Percentiles rank a stretch among this genome's conserved stretches.
phyloP scores from a whole-genome alignment of 2,888 invertebrate species.

The Sclerodermus sp. region DNA sequence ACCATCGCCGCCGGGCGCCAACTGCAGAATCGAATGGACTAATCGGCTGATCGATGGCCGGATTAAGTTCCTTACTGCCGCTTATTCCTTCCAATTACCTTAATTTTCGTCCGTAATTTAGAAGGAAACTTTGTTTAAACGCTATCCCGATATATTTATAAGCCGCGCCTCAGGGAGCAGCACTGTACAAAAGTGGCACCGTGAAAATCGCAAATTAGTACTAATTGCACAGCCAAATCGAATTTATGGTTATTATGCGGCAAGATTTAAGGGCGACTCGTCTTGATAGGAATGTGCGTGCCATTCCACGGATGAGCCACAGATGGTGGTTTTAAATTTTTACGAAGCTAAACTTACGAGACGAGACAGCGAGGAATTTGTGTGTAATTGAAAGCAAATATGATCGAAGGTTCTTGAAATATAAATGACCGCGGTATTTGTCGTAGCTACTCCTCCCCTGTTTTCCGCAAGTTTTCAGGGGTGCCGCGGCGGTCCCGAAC shows the following conservation, averaged over 20 bases:
- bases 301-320: no score
- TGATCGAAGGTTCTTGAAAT: slow-evolving; percentile 40
- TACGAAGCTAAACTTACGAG: no score
- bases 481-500: no score
- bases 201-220: no score
- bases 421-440: slow-evolving; percentile 32
- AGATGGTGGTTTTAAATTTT: no score
- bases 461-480: no score
- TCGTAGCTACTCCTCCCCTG: background rate
- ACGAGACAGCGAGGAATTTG: no score
- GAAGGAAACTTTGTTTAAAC: background rate
- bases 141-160: background rate
- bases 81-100: background rate
- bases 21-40: background rate
- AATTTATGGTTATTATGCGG: no score
- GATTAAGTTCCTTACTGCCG: background rate
- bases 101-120: background rate
- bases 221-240: no score
- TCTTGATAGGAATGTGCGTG: no score
- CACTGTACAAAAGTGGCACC: background rate
- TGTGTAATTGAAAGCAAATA: slow-evolving; percentile 46
- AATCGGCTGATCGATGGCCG: slow-evolving; percentile 1
- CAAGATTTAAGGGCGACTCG: no score
- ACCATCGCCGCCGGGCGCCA: background rate
- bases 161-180: background rate